These are phyloP conservation scores for Columbina picui DNA, from an alignment of 2,113 vertebrate species.

Conservation along the genomic window DNA sequence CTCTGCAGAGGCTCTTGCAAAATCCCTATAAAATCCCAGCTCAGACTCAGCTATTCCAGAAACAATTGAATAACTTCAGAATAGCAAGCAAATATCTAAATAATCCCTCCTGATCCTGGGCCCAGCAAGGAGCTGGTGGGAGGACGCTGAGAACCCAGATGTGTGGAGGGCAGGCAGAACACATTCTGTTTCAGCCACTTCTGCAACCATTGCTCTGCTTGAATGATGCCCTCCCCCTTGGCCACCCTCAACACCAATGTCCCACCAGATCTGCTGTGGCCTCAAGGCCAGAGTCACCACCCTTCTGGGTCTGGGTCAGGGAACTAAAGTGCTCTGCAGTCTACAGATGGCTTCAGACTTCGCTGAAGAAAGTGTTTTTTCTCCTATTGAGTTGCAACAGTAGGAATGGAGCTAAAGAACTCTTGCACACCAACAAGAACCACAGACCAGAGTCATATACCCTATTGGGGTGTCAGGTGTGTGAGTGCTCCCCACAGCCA, in stretches of 20 bases:
- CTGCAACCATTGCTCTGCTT: background rate
- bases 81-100: background rate
- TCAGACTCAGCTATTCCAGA: background rate
- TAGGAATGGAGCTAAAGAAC: background rate
- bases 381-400: background rate
- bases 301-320: background rate
- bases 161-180: background rate
- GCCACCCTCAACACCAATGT: background rate
- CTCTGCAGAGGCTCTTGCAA: background rate
- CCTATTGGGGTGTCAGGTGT: background rate
- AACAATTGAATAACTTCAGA: background rate
- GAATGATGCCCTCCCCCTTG: background rate
- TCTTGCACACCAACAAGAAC: background rate
- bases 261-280: background rate
- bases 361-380: background rate
- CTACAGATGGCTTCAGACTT: background rate
- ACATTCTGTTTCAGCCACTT: background rate
- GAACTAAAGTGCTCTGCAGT: background rate
- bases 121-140: background rate
- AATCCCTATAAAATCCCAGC: conserved; percentile 2
- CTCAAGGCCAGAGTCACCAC: background rate
- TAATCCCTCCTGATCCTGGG: background rate
- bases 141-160: background rate
- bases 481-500: background rate
- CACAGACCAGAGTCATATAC: background rate